Conservation (phyloP, 1,140 invertebrate genomes). For the Lordiphosa mommai region DNA sequence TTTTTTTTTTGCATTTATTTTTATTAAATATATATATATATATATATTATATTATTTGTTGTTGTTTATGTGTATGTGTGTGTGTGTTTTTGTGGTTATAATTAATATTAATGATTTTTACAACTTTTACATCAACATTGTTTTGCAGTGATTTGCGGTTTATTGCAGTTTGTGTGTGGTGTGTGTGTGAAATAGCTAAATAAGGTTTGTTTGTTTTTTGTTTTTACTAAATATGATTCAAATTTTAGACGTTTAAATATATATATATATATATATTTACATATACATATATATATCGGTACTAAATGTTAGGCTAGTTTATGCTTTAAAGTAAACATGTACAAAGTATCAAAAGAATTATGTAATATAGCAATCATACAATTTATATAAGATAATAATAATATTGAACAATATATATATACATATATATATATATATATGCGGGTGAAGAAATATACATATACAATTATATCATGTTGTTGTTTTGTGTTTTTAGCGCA, state of each 20-base stretch:
- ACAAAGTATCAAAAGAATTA: conserved; percentile 76
- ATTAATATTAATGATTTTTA: conserved; percentile 56
- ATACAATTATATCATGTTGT: conserved; percentile 22
- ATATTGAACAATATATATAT: conserved; percentile 69
- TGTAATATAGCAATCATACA: conserved; percentile 72
- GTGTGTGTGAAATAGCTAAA: conserved; percentile 27
- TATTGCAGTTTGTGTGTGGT: conserved; percentile 40
- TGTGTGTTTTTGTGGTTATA: conserved; percentile 43
- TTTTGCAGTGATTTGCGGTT: conserved; percentile 30
- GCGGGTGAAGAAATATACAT: conserved; percentile 31
- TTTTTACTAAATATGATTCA: conserved; percentile 41
- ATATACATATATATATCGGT: conserved; percentile 35
- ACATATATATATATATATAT: conserved; percentile 5
- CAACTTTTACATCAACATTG: conserved; percentile 49
- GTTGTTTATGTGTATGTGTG: conserved; percentile 40
- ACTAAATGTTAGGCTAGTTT: conserved; percentile 38
- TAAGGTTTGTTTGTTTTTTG: conserved; percentile 16
- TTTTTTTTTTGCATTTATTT: conserved; percentile 50
- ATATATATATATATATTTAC: conserved; percentile 23
- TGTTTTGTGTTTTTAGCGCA: conserved; percentile 56
- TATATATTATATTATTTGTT: conserved; percentile 30
- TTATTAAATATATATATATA: conserved; percentile 47
- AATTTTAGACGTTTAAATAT: conserved; percentile 30
- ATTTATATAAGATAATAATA: conserved; percentile 68
- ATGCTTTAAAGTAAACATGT: conserved; percentile 68